Evolutionary conservation across 2,797 vertebrate species (phyloP), one percentile per base, ranked within the genome.

Genomic region (Apogon hyalosoma): DNA sequence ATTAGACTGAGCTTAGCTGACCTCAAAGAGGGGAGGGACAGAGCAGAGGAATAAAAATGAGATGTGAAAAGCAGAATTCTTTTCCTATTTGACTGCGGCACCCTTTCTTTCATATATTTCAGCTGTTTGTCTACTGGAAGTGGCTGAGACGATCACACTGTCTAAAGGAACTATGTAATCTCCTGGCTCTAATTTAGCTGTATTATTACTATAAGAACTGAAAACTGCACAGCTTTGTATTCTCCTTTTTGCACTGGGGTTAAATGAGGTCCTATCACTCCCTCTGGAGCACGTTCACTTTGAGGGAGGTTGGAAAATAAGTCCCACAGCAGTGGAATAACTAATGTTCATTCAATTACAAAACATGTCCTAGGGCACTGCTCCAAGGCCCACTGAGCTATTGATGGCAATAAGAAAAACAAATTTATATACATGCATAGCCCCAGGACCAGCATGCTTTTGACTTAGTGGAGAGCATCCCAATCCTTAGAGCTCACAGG

Each of bases 291-390:
- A 13, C 13, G 74, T 73, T 48, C 41, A 52, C 52, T 69, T 64
- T 78, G 52, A 82, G 49, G 15, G n/a, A 60, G 24, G 39, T 31
- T 52, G 45, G 60, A 75, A 71, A 79, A 75, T 68, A 84, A 83
- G 75, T 83, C 73, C 66, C 77, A 75, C 39, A 60, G 77, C 81
- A 81, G 50, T 59, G 11, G 73, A 65, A 77, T 79, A 77, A 80
- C 59, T 76, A 82, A 81, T 76, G 82, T 88, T 90, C 74, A 80
- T 78, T 93, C 76, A 84, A 64, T 87, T 87, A 87, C 79, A 78
- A 88, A 92, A 89, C 80, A 87, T 69, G 47, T 90, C 88, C 84
- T 87, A 36, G 57, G 77, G 91, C 84, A 68, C 28, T 16, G 87
- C 87, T 90, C 42, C 73, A 51, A 88, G 88, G 84, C 74, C 78